Base-by-base conservation (phyloP, 1,140 invertebrate species). In the Drosophila melanogaster region DNA sequence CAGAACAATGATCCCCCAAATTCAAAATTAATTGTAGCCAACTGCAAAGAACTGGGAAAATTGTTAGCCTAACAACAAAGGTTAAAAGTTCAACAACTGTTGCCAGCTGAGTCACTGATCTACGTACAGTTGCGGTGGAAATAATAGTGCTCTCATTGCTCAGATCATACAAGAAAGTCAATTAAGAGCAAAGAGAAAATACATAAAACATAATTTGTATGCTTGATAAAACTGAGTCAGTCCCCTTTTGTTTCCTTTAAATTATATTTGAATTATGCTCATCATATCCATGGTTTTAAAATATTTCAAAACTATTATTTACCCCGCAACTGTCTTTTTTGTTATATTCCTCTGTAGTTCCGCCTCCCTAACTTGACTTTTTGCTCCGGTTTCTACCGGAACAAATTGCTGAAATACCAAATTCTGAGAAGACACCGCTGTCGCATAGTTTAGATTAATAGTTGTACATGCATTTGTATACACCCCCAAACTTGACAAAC, bases 1-100 rank as follows among this genome's bases (percentile, higher is more conserved):
- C 41, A 30, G 37, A 67, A 56, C 30, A 53, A 66, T n/a, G 37
- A 67, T 51, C 26, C 66, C 49, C 65, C 41, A 51, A 74, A 74
- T 74, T 57, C 65, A 24, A 62, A 87, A 83, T 89, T 64, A 86
- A 86, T 81, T 87, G 62, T 64, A 7, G 43, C 17, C 51, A 22
- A 38, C 35, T 47, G 56, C 40, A 41, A 50, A 50, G 38, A 56
- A 43, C n/a, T 60, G 35, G 56, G 64, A 57, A 71, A 62, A 76
- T 79, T 62, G 73, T 79, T 76, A 50, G 54, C 62, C 76, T 60
- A 50, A 66, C 55, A 70, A 74, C 59, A 50, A 59, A 72, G 56
- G 61, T 65, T 44, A 57, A 69, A 77, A 79, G 83, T 87, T 87
- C 84, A 87, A 77, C 66, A 77, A 75, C 74, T 78, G 53, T 78